Evolutionary conservation across 2,888 invertebrate genomes (phyloP).

Genomic region (Meganola albula): DNA sequence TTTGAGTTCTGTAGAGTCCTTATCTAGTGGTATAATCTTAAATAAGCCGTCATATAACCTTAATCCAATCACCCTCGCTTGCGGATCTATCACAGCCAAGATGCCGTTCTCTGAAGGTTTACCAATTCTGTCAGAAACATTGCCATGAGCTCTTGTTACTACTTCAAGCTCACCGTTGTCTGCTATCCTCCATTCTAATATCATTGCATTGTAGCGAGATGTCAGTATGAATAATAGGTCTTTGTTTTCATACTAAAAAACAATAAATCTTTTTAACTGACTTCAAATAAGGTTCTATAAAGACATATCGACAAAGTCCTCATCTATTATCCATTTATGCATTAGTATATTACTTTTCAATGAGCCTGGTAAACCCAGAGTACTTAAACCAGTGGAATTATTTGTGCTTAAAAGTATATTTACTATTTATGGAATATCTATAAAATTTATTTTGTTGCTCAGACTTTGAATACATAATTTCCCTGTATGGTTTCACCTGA

Average conservation of each 20-base stretch:
- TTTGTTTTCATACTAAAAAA: constrained; percentile 89
- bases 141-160: constrained; percentile 96
- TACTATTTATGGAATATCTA: too few relatives aligned
- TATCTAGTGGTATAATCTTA: constrained; percentile 97
- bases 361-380: too few relatives aligned
- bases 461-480: too few relatives aligned
- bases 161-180: constrained; percentile 91
- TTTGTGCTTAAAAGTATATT: too few relatives aligned
- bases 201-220: constrained; percentile 97
- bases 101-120: constrained; percentile 97
- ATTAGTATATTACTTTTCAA: too few relatives aligned
- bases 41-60: constrained; percentile 97
- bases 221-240: constrained; percentile 96
- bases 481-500: too few relatives aligned
- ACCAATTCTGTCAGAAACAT: constrained; percentile 96
- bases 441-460: too few relatives aligned
- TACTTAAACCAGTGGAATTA: too few relatives aligned
- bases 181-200: constrained; percentile 89
- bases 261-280: too few relatives aligned
- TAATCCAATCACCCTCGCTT: constrained; percentile 95
- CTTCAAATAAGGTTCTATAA: too few relatives aligned
- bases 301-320: too few relatives aligned
- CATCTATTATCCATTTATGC: too few relatives aligned
- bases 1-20: constrained; percentile 94
- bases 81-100: constrained; percentile 96